These are phyloP conservation scores for Germaria angustata DNA, from an alignment of 2,888 invertebrate genomes.

Conservation along the genomic window DNA sequence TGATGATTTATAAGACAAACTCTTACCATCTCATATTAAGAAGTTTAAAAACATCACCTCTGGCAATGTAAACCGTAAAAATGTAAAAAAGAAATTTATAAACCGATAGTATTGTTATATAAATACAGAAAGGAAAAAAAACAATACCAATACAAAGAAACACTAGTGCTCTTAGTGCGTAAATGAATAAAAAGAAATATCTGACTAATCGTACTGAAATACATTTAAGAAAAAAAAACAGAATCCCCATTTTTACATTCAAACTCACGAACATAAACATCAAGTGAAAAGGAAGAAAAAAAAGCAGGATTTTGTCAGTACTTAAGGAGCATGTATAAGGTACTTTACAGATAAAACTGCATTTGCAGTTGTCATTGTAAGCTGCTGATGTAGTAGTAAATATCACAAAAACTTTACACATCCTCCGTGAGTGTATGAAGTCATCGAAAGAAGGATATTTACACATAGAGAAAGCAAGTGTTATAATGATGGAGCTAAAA, in stretches of 20 bases:
- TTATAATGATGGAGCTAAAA: conserved; percentile 12
- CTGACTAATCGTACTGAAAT: conserved; percentile 9
- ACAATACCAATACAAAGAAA: not conserved
- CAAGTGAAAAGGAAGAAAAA: not conserved
- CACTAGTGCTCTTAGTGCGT: not conserved
- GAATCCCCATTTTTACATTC: not conserved
- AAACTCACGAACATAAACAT: not conserved
- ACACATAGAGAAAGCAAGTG: conserved; percentile 5
- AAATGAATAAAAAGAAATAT: conserved; percentile 22
- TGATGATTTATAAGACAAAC: too few species aligned
- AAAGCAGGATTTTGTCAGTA: conserved; percentile 25
- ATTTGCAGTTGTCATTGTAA: conserved; percentile 17
- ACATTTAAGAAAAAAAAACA: not conserved
- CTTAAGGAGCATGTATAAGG: conserved; percentile 21
- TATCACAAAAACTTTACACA: conserved; percentile 6
- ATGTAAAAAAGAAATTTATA: not conserved
- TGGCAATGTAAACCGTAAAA: not conserved
- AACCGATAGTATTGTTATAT: conserved; percentile 1
- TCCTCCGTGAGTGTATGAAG: not conserved
- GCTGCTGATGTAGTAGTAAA: conserved; percentile 25
- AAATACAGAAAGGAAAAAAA: not conserved
- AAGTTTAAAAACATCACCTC: not conserved
- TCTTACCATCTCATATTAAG: not conserved
- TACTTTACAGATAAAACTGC: conserved; percentile 20
- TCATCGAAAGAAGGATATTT: not conserved